Evolutionary conservation across 2,797 vertebrate species (phyloP), one percentile per base, ranked within the genome.

Genomic region (Sebastes diaconus): DNA sequence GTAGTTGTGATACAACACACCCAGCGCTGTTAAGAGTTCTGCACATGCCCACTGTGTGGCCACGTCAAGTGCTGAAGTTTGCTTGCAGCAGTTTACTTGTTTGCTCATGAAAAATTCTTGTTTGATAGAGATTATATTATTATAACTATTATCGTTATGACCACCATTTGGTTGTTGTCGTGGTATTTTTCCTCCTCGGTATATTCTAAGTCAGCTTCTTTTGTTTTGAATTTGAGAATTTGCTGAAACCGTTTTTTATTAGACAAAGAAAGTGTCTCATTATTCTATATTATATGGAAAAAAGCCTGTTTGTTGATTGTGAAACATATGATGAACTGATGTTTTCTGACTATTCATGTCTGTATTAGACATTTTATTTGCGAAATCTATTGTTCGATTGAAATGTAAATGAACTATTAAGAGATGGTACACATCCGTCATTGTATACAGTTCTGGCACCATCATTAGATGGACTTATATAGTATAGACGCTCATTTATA

Each of bases 321-420:
- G 96, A 96, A 97, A 97, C 95, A 90, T 94, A 96, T 97, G 96
- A 97, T 96, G 96, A 97, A 96, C 96, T 96, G 94, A 96, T 96
- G 95, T 98, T 97, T 97, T 92, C 84, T 87, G 96, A 97, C 97
- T 98, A 98, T 97, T 95, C 97, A 98, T 97, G 98, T 99, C 98
- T 98, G 98, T 99, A 98, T 99, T 99, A 99, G 98, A 99, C 98
- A 98, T 97, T 98, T 99, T 97, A 97, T 98, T 99, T 98, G 97
- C 96, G 93, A 99, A 50, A 98, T 98, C 98, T 99, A 98, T 98
- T 98, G 96, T 98, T 98, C 96, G 97, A 98, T 99, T 99, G 97
- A 98, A 97, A 96, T 97, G 96, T 98, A 98, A 97, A 98, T 97
- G 94, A 97, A 97, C 96, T 97, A 87, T 90, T 90, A 97, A 97